Base-by-base conservation (phyloP, 2,888 invertebrate genomes). In the Limnephilus auricula region DNA sequence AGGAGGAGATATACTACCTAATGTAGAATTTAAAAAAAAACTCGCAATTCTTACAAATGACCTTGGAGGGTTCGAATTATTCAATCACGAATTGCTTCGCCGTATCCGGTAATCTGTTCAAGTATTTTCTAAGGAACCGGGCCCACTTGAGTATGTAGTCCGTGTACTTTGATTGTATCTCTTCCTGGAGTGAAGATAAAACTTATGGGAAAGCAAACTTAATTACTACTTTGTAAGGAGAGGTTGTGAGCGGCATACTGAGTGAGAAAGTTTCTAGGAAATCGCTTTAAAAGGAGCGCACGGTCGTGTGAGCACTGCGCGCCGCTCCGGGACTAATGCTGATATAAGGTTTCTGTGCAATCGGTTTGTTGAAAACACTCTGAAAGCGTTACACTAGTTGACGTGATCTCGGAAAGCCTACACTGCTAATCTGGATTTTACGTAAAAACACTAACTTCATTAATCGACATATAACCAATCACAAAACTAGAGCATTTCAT, bases 181-280 rank as follows among this genome's bases (percentile, higher is more conserved):
- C 50, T 87, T 65, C 87, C 65, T 65, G 79, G 79, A 34, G 90
- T 65, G 91, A 79, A 89, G 87, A 91, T 89, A 91, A 92, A 92
- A 91, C 90, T 91, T 90, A 91, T 91, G 90, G 90, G 85, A 89
- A 89, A 89, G 91, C 79, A 88, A 92, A 92, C 92, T 91, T 92
- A 92, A 92, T 92, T 92, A 92, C 65, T 83, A 79, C 86, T 88
- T 84, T 91, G 91, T 92, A 90, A 90, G 91, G 87, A 84, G 85
- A 91, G 91, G 79, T 45, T 85, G 87, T 31, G 89, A 89, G 82
- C 84, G 34, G 88, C 88, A 79, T 88, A 83, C 87, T 89, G 80
- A 91, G 45, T 37, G 91, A 32, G 88, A 91, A 92, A 92, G 79
- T 92, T 91, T 85, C 37, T n/a, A 32, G 32, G 90, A 90, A 92